Conservation (phyloP, 2,113 vertebrate species). For the Castor canadensis region DNA sequence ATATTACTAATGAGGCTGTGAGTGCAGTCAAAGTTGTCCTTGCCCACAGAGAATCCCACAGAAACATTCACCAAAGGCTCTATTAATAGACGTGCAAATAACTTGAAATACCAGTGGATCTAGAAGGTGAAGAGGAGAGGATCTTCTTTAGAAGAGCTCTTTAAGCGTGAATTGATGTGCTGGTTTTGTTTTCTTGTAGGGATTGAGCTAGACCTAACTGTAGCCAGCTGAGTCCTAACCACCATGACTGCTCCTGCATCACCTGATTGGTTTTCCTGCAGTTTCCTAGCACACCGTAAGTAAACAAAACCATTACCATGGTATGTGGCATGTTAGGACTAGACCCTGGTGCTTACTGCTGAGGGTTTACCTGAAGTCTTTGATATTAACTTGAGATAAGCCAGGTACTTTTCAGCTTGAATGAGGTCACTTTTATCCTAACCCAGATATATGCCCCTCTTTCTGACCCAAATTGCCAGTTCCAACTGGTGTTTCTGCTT, state of each 20-base stretch:
- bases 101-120: background rate
- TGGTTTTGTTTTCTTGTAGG: background rate
- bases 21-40: background rate
- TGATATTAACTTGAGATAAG: background rate
- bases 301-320: background rate
- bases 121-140: background rate
- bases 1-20: background rate
- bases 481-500: background rate
- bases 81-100: background rate
- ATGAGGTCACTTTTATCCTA: background rate
- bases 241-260: background rate
- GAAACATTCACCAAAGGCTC: background rate
- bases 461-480: background rate
- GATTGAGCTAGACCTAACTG: background rate
- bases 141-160: background rate
- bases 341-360: background rate
- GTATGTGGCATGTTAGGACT: background rate
- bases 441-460: no score
- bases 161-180: background rate
- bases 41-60: background rate
- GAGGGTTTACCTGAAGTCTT: background rate
- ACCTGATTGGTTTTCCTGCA: background rate
- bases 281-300: background rate
- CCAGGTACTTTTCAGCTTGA: background rate
- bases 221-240: background rate